Evolutionary conservation across 2,888 invertebrate species (phyloP).

Genomic region (Monoplex corrugatus): DNA sequence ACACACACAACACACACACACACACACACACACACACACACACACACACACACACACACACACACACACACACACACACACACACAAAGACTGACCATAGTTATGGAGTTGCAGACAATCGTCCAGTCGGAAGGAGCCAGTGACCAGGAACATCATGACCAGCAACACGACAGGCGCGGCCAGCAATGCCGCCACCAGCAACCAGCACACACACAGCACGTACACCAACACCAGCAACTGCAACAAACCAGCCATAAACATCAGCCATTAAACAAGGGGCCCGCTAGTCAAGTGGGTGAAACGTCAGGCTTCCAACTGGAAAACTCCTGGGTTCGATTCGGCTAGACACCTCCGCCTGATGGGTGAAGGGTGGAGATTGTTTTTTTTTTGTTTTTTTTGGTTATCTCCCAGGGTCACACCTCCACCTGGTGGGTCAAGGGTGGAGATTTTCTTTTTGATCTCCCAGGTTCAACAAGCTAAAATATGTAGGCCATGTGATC

Average conservation of each 20-base stretch:
- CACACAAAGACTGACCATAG: slow-evolving; percentile 68
- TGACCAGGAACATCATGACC: slow-evolving; percentile 64
- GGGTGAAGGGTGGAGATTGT: too few species aligned
- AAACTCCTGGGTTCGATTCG: too few species aligned
- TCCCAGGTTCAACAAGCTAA: too few species aligned
- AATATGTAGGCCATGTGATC: too few species aligned
- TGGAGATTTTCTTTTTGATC: too few species aligned
- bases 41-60: background rate
- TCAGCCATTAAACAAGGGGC: too few species aligned
- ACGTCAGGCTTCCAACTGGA: too few species aligned
- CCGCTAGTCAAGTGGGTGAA: too few species aligned
- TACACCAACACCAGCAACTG: slow-evolving; percentile 74
- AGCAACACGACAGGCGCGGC: slow-evolving; percentile 70
- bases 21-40: background rate
- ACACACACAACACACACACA: slow-evolving; percentile 2
- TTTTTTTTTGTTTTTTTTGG: too few species aligned
- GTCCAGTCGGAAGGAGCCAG: slow-evolving; percentile 52
- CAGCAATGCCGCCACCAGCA: slow-evolving; percentile 67
- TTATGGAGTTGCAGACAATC: slow-evolving; percentile 66
- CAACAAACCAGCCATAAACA: background rate
- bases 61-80: background rate
- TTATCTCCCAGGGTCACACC: too few species aligned
- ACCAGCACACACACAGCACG: slow-evolving; percentile 71
- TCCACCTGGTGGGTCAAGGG: too few species aligned
- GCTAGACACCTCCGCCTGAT: too few species aligned